Evolutionary conservation across 1,140 invertebrate genomes (phyloP), one percentile per base, ranked within the genome.

Genomic region (Notospermus geniculatus): DNA sequence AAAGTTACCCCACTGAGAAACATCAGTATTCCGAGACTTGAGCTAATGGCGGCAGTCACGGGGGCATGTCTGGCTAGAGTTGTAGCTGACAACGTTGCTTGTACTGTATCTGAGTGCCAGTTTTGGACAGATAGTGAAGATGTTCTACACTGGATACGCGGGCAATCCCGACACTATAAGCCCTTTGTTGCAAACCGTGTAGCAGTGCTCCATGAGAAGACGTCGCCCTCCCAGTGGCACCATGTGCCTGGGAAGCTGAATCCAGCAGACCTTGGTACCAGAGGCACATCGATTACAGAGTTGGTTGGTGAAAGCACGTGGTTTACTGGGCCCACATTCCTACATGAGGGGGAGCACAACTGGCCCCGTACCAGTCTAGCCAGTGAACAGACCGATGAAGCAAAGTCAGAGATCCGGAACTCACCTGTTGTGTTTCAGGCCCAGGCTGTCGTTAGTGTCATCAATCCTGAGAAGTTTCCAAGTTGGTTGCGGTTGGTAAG

Each of bases 131-230:
- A 83, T 68, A 83, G 80, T 1, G 72, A 59, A 5, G 71, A 81
- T 17, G 72, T 72, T 1, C 54, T 82, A 15, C 32, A 67, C 2
- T 83, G 80, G 79, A 65, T 83, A 2, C 57, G 63, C 25, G 64
- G 45, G n/a, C 25, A 67, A n/a, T 65, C 74, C 2, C 52, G 60
- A 17, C 55, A 57, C 29, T 71, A 72, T 60, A 76, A 82, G 68
- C 70, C 68, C 0, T 83, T 76, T 68, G 78, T 83, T 1, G 70
- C 61, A 0, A 79, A 84, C 65, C 55, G 79, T 52, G 75, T 80
- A 0, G 57, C 60, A 36, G 54, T 74, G 64, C 79, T 83, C 54
- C 71, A 72, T 25, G 27, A 57, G 39, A 19, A 50, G 9, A 56
- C 43, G 7, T 1, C 23, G 0, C 19, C 53, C 1, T 13, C 2